These are phyloP conservation scores for Acheta domesticus DNA, from an alignment of 2,888 invertebrate species.

Conservation along the genomic window DNA sequence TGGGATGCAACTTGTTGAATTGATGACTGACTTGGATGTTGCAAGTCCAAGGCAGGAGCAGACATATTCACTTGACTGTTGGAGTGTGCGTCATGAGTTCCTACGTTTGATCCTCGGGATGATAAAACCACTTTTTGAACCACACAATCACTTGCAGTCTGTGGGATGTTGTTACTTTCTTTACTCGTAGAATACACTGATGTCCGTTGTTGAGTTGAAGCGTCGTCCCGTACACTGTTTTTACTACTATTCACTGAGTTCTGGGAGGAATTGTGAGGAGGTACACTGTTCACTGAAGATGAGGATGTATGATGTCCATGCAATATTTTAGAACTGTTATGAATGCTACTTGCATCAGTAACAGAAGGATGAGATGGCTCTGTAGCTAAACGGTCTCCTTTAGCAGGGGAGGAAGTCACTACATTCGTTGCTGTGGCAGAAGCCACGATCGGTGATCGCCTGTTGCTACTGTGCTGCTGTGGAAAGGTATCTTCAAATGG, in stretches of 20 bases:
- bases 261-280: background rate
- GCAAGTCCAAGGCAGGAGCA: background rate
- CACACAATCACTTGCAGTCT: conserved; percentile 10
- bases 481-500: conserved; percentile 46
- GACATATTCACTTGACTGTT: background rate
- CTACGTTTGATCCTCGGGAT: background rate
- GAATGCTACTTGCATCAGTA: background rate
- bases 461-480: conserved; percentile 31
- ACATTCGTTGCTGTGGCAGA: conserved; percentile 9
- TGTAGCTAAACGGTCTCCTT: conserved; percentile 18
- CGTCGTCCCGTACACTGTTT: background rate
- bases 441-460: conserved; percentile 27
- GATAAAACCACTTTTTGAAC: background rate
- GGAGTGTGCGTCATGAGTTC: background rate
- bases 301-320: background rate
- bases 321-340: background rate
- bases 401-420: background rate
- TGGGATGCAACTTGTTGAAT: background rate
- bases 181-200: background rate
- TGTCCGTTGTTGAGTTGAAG: background rate
- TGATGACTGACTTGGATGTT: background rate
- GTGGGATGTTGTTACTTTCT: background rate
- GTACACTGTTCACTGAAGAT: background rate
- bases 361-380: background rate
- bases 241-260: background rate